phyloP scores from a whole-genome alignment of 2,113 vertebrate genomes.

The Apaloderma vittatum region DNA sequence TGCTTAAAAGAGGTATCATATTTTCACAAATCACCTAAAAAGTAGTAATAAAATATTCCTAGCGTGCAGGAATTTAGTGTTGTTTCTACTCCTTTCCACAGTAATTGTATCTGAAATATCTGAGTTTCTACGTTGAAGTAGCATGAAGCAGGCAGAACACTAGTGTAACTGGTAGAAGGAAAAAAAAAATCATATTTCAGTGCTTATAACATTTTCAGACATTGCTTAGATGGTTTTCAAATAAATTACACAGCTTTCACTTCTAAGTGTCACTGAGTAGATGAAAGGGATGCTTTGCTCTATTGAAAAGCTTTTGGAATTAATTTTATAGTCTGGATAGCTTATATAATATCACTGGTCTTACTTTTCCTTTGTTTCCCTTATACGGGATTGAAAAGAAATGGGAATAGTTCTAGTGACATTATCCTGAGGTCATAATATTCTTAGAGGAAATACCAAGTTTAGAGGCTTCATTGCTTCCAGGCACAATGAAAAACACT shows the following conservation, averaged over 20 bases:
- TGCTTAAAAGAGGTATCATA: neutral
- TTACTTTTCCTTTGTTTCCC: conserved; percentile 16
- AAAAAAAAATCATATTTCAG: neutral
- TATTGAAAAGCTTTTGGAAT: neutral
- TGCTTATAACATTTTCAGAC: neutral
- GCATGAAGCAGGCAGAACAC: neutral
- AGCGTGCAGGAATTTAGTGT: neutral
- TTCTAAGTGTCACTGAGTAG: neutral
- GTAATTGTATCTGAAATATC: neutral
- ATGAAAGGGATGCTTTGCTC: neutral
- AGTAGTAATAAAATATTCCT: neutral
- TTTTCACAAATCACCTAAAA: neutral
- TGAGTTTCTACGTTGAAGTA: neutral
- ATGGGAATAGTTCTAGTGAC: neutral
- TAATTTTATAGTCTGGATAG: neutral
- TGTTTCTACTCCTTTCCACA: neutral
- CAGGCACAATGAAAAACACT: neutral
- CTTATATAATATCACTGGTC: neutral
- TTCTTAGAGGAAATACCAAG: neutral
- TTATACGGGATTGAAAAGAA: conserved; percentile 2
- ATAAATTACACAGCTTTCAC: neutral
- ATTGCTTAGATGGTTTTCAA: neutral
- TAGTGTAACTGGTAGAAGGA: neutral
- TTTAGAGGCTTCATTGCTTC: neutral
- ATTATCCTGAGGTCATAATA: conserved; percentile 2